Evolutionary conservation across 1,140 invertebrate genomes (phyloP), one percentile per base, ranked within the genome.

Genomic region (Penaeus japonicus): DNA sequence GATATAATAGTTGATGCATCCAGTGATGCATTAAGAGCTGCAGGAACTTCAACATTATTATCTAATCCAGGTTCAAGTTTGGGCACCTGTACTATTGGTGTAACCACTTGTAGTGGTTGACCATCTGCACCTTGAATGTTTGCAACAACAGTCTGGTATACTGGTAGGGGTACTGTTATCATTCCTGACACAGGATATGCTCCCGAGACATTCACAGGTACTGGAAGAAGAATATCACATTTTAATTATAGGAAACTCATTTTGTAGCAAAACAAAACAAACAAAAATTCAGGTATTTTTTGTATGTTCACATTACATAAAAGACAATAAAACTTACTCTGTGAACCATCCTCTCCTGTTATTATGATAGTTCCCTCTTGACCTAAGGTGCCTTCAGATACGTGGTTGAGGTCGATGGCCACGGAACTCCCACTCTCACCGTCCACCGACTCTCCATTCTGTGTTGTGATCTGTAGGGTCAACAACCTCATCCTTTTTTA

Each of bases 141-240:
- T 35, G 97, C 96, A 91, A 98, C 97, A 93, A 99, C 97, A 62
- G 97, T 97, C 93, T 99, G 98, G 93, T 99, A 99, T 96, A 99
- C 98, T 85, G 96, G 97, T 57, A 99, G 97, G 77, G 98, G 98
- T 89, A 99, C 96, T 59, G 97, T 98, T 91, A 99, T 98, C 92
- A 99, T 98, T 70, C 98, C 97, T 91, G 96, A 97, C 89, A 98
- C 97, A 87, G 96, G 96, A 95, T 96, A 94, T 95, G 97, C 82
- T 95, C 96, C 95, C 94, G 84, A 93, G 93, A 80, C 90, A 90
- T 85, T 90, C 53, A 91, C 90, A 39, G 88, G 89, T 85, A 89
- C 80, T 89, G 82, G 10, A 85, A 53, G 30, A 35, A 27, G 54
- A 75, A 27, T 39, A 22, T 84, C 17, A 18, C 5, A 90, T 62